phyloP scores from a whole-genome alignment of 2,113 vertebrate species.

The Kryptolebias marmoratus region DNA sequence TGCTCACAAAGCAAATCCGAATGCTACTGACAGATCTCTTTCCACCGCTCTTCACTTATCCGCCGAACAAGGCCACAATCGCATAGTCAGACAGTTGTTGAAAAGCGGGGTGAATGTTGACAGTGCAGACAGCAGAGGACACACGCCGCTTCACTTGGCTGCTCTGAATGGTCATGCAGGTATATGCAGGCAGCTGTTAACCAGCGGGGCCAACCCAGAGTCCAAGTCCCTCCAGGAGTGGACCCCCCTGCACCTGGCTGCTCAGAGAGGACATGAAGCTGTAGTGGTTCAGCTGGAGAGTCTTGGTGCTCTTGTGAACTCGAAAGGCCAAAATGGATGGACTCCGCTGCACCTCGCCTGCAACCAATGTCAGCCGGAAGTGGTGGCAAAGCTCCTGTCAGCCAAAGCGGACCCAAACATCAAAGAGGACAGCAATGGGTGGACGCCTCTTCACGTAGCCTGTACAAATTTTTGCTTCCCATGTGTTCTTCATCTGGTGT shows the following conservation, averaged over 20 bases:
- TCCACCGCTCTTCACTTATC: conserved; percentile 83
- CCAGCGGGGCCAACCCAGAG: conserved; percentile 73
- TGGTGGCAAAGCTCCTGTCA: conserved; percentile 77
- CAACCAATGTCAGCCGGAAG: conserved; percentile 68
- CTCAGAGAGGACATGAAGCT: conserved; percentile 82
- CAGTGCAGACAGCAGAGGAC: conserved; percentile 73
- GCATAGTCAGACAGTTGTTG: conserved; percentile 83
- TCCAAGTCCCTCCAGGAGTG: conserved; percentile 82
- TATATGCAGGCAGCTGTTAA: conserved; percentile 86
- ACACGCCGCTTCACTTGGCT: conserved; percentile 83
- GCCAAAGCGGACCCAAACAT: conserved; percentile 79
- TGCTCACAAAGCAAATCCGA: conserved; percentile 78
- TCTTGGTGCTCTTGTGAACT: conserved; percentile 69
- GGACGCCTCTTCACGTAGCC: conserved; percentile 85
- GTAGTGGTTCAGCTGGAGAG: conserved; percentile 79
- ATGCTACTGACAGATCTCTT: conserved; percentile 75
- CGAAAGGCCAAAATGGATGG: conserved; percentile 80
- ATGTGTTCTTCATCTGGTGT: conserved; percentile 81
- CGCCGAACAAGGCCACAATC: conserved; percentile 84
- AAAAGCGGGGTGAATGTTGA: conserved; percentile 69
- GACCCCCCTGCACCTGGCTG: conserved; percentile 86
- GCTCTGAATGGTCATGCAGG: conserved; percentile 81
- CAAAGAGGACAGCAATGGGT: conserved; percentile 75
- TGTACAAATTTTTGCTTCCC: conserved; percentile 78
- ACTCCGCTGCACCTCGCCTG: conserved; percentile 86